Percentiles rank a stretch among this genome's conserved stretches.
These are phyloP conservation scores for Grus americana DNA, from an alignment of 2,113 vertebrate genomes.

Conservation along the genomic window DNA sequence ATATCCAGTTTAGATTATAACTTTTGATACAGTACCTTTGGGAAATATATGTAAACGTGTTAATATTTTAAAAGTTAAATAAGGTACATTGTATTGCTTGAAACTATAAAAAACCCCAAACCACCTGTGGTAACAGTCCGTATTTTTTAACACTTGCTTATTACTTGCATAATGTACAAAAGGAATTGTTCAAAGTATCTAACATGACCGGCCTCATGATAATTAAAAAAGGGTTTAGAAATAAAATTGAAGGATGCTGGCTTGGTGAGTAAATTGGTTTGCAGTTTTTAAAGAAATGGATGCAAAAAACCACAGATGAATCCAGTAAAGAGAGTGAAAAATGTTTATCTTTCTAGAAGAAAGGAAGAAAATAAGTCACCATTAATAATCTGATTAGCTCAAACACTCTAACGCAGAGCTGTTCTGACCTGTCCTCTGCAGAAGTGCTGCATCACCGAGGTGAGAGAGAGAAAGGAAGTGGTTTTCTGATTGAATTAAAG, in stretches of 20 bases:
- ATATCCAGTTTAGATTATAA: background rate
- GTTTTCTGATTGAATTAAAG: conserved; percentile 12
- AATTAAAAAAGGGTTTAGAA: conserved; percentile 21
- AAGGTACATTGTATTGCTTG: background rate
- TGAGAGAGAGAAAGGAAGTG: background rate
- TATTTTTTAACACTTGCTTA: background rate
- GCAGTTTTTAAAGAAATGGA: background rate
- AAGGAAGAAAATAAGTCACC: background rate
- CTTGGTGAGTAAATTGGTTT: background rate
- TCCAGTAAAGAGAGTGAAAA: background rate
- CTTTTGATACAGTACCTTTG: background rate
- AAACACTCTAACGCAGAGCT: background rate
- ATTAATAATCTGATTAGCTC: conserved; percentile 8
- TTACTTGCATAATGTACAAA: background rate
- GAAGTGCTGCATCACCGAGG: background rate
- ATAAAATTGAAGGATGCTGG: background rate
- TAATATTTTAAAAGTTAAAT: conserved; percentile 32
- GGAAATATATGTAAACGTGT: background rate
- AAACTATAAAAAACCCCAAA: background rate
- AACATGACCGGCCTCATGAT: background rate
- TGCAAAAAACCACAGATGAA: background rate
- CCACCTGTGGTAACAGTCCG: background rate
- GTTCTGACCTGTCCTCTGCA: background rate
- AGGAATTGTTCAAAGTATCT: background rate
- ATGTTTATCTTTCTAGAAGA: background rate